Conservation (phyloP, 2,113 vertebrate genomes). For the Mellivora capensis region DNA sequence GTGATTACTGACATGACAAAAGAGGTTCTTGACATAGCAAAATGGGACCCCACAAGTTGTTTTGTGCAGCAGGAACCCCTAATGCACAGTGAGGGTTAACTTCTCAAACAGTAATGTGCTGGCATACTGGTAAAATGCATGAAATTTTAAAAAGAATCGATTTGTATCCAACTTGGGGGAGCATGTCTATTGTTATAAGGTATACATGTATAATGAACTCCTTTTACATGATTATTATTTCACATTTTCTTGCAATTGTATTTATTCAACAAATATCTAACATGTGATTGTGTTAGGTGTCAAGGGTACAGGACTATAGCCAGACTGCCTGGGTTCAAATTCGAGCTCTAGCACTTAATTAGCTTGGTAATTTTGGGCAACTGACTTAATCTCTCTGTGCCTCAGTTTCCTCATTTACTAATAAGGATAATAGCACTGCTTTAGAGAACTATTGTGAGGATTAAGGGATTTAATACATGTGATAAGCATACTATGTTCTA, state of each 20-base stretch:
- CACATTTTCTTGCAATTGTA: constrained; percentile 4
- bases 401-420: constrained; percentile 10
- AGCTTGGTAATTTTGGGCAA: background rate
- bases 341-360: background rate
- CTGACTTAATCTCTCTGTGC: background rate
- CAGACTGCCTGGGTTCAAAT: background rate
- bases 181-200: background rate
- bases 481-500: background rate
- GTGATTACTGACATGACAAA: background rate
- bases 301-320: background rate
- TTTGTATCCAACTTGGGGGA: background rate
- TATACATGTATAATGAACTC: background rate
- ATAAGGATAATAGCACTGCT: background rate
- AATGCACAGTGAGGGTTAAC: background rate
- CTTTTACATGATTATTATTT: constrained; percentile 14
- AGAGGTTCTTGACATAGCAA: background rate
- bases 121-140: background rate
- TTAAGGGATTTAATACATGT: background rate
- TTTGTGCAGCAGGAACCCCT: background rate
- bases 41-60: background rate
- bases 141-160: background rate
- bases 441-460: background rate
- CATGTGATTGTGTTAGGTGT: background rate
- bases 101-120: background rate
- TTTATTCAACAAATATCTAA: constrained; percentile 11